Percentiles rank a stretch among this genome's conserved stretches.
Evolutionary conservation across 2,888 invertebrate species (phyloP).

Genomic region (Drosophila mercatorum): DNA sequence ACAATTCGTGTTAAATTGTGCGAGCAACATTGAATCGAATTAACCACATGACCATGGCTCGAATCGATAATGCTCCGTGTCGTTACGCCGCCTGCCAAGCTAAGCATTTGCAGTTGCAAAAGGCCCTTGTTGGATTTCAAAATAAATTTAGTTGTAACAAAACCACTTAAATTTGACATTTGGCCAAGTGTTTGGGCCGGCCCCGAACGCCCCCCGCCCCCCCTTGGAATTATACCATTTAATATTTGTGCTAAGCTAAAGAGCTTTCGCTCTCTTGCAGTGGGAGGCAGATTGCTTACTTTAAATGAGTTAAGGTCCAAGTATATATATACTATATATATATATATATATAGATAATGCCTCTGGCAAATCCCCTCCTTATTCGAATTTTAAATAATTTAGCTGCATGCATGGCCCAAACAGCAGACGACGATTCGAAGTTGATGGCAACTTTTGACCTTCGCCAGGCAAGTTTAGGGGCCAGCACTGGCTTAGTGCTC

Average conservation of each 20-base stretch:
- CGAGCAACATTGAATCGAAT: slow-evolving; percentile 46
- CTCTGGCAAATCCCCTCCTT: neutral
- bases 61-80: slow-evolving; percentile 41
- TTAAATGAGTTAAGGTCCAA: neutral
- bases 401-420: neutral
- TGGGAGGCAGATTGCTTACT: neutral
- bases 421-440: slow-evolving; percentile 2
- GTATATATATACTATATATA: neutral
- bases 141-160: slow-evolving; percentile 12
- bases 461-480: slow-evolving; percentile 13
- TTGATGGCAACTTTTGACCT: slow-evolving; percentile 1
- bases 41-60: slow-evolving; percentile 49
- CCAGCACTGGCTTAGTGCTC: slow-evolving; percentile 19
- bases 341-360: neutral
- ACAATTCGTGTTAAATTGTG: slow-evolving; percentile 52
- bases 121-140: slow-evolving; percentile 3
- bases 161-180: slow-evolving; percentile 13
- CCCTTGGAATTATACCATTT: neutral
- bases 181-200: neutral
- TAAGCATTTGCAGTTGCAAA: neutral
- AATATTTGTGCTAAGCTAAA: slow-evolving; percentile 14
- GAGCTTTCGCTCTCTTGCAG: neutral
- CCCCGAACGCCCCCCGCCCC: no score
- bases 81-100: neutral
- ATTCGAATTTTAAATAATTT: slow-evolving; percentile 2